Base-by-base conservation (phyloP, 1,140 invertebrate species). In the Sarcophaga bullata region DNA sequence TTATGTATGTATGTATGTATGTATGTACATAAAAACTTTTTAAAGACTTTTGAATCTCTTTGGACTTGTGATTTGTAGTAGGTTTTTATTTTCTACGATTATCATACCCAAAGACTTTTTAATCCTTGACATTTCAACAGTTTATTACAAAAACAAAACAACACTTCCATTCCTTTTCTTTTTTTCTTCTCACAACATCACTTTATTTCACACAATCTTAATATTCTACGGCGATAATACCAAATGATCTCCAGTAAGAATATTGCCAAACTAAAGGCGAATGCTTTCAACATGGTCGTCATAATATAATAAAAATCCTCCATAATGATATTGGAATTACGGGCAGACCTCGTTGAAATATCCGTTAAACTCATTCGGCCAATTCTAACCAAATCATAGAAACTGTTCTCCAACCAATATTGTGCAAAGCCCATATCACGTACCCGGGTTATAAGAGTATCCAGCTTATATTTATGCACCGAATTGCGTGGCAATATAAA, bases 371-470 rank as follows among this genome's bases (percentile, higher is more conserved):
- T 78, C 9, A 80, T 37, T 68, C 46, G 58, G 0, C 80, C 80
- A 62, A 80, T 47, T 47, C n/a, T 62, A 9, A 80, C 80, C 37
- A 80, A 62, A 62, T 62, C 80, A 47, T 80, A 68, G n/a, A 80
- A 80, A 17, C 9, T 62, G 62, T 80, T 80, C 9, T 80, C 1
- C 8, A 80, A 11, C 80, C 80, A 80, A 17, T 62, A 58, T 0
- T 6, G 19, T 8, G 62, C 6, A 62, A 80, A 58, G 9, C 80
- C 80, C 80, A 80, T 80, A 62, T 80, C 80, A 10, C 50, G 15
- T 8, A 47, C 58, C n/a, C 80, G 2, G 0, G 25, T 62, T n/a
- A 80, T 80, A 0, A 80, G 54, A 1, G 37, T 68, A 46, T 80
- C 80, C 15, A 80, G 25, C 10, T 58, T 37, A 15, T 62, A 3